Evolutionary conservation across 2,113 vertebrate genomes (phyloP).

Genomic region (Chroicocephalus ridibundus): DNA sequence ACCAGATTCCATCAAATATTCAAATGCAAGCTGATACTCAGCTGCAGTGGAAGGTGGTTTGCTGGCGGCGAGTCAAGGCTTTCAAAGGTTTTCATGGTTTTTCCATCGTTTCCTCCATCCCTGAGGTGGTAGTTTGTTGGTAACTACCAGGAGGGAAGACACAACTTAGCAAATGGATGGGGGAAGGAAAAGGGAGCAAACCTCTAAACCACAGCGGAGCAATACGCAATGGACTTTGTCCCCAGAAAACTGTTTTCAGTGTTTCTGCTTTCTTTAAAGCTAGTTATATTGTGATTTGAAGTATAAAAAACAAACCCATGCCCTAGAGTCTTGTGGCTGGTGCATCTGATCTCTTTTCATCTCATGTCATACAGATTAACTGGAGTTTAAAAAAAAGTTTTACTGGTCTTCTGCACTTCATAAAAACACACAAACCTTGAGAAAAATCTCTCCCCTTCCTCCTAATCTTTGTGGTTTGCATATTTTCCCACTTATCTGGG

Average conservation of each 20-base stretch:
- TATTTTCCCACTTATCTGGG: background rate
- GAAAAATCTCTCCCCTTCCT: background rate
- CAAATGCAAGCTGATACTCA: conserved; percentile 13
- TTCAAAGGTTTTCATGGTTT: background rate
- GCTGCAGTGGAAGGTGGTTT: background rate
- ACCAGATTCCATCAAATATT: conserved; percentile 23
- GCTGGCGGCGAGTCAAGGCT: background rate
- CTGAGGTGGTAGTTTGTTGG: background rate
- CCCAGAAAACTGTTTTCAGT: conserved; percentile 1
- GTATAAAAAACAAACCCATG: background rate
- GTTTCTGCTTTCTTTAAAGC: conserved; percentile 21
- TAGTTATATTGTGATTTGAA: conserved; percentile 18
- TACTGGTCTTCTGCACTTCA: background rate
- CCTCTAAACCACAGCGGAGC: background rate
- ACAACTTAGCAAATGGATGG: background rate
- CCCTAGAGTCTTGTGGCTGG: background rate
- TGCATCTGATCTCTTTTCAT: conserved; percentile 25
- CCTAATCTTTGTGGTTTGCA: background rate
- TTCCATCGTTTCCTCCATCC: background rate
- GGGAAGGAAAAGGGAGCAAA: background rate
- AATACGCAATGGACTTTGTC: background rate
- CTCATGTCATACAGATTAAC: background rate
- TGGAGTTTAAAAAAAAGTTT: conserved; percentile 45
- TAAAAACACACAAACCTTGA: background rate
- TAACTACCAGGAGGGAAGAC: background rate